Evolutionary conservation across 2,888 invertebrate genomes (phyloP), one percentile per base, ranked within the genome.

Genomic region (Himalopsyche japonica): DNA sequence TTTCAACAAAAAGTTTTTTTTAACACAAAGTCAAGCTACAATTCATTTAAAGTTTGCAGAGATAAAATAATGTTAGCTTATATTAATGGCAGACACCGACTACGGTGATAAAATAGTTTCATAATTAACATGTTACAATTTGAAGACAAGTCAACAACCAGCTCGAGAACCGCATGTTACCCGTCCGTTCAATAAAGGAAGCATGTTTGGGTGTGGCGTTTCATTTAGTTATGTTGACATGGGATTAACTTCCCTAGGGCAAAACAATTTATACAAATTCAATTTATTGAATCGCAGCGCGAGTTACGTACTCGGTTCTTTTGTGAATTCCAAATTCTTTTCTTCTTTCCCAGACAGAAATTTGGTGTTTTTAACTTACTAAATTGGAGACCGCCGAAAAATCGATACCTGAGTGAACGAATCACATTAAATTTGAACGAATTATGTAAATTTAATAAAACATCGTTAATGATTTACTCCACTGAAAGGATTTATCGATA

Each of bases 191-290:
- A 70, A 70, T 70, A 70, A 64, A 70, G 70, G 70, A 27, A 70
- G 70, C 77, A 34, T 43, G 77, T 77, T 77, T 77, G 77, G 34
- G 34, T 77, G 43, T 43, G 77, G 43, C 77, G 15, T 77, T 77
- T 77, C 77, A 77, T 77, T 77, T 43, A 34, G 77, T 43, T 43
- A 77, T 77, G 77, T 77, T 77, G 77, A 77, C 77, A 43, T 77
- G 77, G 77, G 77, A 37, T 77, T 43, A 77, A 43, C 77, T 77
- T 77, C 77, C 77, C 77, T 20, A 34, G 77, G 77, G 77, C 34
- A 34, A 77, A 70, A 70, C 70, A 70, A 70, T 70, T 70, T 70
- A 70, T 70, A 70, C 70, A 70, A 30, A 70, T 70, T 70, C 70
- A 70, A 70, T 70, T 70, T 27, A 70, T 70, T 27, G 70, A 70